Evolutionary conservation across 2,797 vertebrate genomes (phyloP), one percentile per base, ranked within the genome.

Genomic region (Tenualosa ilisha): DNA sequence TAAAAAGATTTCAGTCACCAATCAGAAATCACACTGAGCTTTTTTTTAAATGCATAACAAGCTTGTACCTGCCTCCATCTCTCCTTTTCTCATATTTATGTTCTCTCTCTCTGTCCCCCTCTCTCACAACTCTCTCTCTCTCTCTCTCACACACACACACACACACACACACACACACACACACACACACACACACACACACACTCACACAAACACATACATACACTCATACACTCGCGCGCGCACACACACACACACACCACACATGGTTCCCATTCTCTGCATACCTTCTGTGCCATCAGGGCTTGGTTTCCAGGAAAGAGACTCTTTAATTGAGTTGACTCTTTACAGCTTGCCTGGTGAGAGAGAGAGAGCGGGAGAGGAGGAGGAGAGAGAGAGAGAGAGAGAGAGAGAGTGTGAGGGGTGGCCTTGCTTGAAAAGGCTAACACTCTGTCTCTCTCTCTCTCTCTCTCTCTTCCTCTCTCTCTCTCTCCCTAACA

Each of bases 291-390:
- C 92, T 93, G 94, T 93, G 94, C 92, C 92, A 93, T 95, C 93
- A 94, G 93, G 93, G 91, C 92, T 93, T 84, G 91, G 92, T 93
- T 96, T 96, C 95, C 95, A 95, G 95, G 95, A 96, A 96, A 95
- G 93, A 93, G 94, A 92, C 94, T 93, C 94, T 95, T 95, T 96
- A 95, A 96, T 96, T 96, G 95, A 95, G 94, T 95, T 94, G 93
- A 93, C 91, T 94, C 94, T 95, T 96, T 95, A 95, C 93, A 93
- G 94, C 94, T 94, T 91, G 92, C 93, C 93, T 93, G 91, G 88
- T 84, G 89, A 89, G 90, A 89, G 31, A 22, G 83, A 37, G 49
- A 13, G 43, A 12, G 83, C 5, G 83, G 22, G 65, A 13, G 63
- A 17, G 43, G 15, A 49, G 81, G 37, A 63, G 81, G 59, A 82